Evolutionary conservation across 2,888 invertebrate species (phyloP).

Genomic region (Protonemura montana): DNA sequence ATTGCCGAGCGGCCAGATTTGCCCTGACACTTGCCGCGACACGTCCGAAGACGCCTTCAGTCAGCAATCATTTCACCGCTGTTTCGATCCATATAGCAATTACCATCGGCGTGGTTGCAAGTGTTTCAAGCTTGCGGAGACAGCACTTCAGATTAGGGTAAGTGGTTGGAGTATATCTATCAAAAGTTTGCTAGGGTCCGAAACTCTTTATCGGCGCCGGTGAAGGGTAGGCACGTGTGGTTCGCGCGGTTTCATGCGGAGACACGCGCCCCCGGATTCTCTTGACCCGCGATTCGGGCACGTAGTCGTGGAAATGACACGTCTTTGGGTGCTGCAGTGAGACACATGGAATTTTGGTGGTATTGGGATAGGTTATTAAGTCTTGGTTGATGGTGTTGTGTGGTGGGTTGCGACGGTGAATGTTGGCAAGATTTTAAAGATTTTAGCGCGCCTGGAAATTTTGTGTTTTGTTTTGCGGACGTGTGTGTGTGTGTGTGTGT

Average conservation of each 20-base stretch:
- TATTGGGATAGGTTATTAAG: slow-evolving; percentile 24
- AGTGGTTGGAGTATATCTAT: slow-evolving; percentile 14
- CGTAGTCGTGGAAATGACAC: slow-evolving; percentile 28
- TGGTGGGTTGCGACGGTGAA: background rate
- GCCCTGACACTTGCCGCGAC: slow-evolving; percentile 37
- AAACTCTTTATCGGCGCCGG: slow-evolving; percentile 10
- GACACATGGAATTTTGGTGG: background rate
- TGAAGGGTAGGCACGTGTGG: slow-evolving; percentile 13
- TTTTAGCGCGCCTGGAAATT: background rate
- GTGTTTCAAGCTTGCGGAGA: background rate
- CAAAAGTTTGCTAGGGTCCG: background rate
- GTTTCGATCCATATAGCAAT: background rate
- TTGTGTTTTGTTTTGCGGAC: too few species aligned
- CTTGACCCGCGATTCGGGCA: slow-evolving; percentile 31
- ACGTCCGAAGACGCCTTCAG: background rate
- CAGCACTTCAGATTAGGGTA: slow-evolving; percentile 37
- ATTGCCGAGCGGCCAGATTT: slow-evolving; percentile 40
- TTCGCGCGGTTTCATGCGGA: background rate
- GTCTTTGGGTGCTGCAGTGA: background rate
- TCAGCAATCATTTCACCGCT: background rate
- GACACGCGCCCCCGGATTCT: slow-evolving; percentile 24
- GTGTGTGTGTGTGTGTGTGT: too few species aligned
- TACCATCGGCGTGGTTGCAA: background rate
- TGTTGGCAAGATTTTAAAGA: background rate
- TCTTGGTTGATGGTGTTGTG: background rate